Evolutionary conservation across 2,888 invertebrate genomes (phyloP).

Genomic region (Charanyca ferruginea): DNA sequence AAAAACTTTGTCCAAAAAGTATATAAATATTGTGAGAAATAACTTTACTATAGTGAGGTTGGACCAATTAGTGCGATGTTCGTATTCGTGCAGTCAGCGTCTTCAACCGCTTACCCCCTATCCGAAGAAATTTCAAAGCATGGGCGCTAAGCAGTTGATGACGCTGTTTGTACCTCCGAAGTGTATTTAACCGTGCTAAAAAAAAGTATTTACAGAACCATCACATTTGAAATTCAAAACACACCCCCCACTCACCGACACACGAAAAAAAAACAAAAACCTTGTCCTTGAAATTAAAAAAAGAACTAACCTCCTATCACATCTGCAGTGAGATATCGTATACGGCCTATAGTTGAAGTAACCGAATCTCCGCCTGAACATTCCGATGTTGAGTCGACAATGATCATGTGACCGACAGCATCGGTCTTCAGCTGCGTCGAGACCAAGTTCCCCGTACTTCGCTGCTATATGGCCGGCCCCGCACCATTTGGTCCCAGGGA

Average conservation of each 20-base stretch:
- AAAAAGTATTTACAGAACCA: conserved; percentile 33
- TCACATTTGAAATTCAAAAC: conserved; percentile 34
- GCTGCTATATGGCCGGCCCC: conserved; percentile 92
- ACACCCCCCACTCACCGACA: conserved; percentile 22
- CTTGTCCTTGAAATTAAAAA: conserved; percentile 64
- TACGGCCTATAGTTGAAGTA: conserved; percentile 93
- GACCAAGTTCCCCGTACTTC: conserved; percentile 92
- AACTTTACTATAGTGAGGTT: too few relatives aligned
- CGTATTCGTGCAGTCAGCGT: too few relatives aligned
- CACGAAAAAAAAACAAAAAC: conserved; percentile 42
- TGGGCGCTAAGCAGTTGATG: too few relatives aligned
- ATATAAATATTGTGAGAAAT: too few relatives aligned
- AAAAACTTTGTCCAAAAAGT: too few relatives aligned
- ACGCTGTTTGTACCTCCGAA: background rate
- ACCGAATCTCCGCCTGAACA: conserved; percentile 91
- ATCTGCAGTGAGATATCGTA: conserved; percentile 94
- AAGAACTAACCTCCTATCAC: conserved; percentile 93
- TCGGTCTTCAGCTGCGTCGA: conserved; percentile 90
- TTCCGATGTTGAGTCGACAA: conserved; percentile 92
- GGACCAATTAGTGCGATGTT: too few relatives aligned
- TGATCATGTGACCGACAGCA: conserved; percentile 95
- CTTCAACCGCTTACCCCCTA: too few relatives aligned
- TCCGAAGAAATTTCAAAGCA: too few relatives aligned
- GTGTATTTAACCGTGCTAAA: background rate
- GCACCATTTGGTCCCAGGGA: conserved; percentile 95